These are phyloP conservation scores for Drosophila conformis DNA, from an alignment of 2,888 invertebrate genomes.

Conservation along the genomic window DNA sequence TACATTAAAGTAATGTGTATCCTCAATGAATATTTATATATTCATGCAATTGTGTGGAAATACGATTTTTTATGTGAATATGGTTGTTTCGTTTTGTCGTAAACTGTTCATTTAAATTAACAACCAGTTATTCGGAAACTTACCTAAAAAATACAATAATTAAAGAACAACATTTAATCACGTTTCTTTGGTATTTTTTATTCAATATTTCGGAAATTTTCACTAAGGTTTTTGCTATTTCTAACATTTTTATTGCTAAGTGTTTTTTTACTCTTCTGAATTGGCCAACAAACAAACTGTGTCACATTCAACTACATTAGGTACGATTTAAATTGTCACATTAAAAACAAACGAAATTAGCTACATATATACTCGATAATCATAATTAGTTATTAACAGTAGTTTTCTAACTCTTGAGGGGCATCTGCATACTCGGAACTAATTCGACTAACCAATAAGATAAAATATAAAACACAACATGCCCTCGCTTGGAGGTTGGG, in stretches of 20 bases:
- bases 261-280: slow-evolving; percentile 30
- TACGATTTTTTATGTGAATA: background rate
- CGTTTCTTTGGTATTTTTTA: slow-evolving; percentile 78
- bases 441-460: slow-evolving; percentile 74
- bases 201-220: slow-evolving; percentile 76
- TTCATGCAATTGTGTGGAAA: background rate
- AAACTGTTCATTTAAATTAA: background rate
- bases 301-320: slow-evolving; percentile 56
- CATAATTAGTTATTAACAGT: slow-evolving; percentile 60
- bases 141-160: slow-evolving; percentile 3
- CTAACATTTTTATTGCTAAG: slow-evolving; percentile 53
- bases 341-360: slow-evolving; percentile 55
- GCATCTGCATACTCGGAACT: slow-evolving; percentile 59
- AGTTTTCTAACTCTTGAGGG: slow-evolving; percentile 54
- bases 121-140: background rate
- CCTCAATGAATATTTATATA: background rate
- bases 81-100: background rate
- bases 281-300: slow-evolving; percentile 56
- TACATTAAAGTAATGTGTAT: background rate
- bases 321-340: slow-evolving; percentile 53
- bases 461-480: slow-evolving; percentile 47
- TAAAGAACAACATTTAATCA: background rate
- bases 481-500: slow-evolving; percentile 28
- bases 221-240: slow-evolving; percentile 70
- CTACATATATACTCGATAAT: slow-evolving; percentile 52